A percentile compares a stretch with the other conserved stretches of the same genome.
Conservation (phyloP, 2,113 vertebrate genomes). For the Macaca fascicularis region DNA sequence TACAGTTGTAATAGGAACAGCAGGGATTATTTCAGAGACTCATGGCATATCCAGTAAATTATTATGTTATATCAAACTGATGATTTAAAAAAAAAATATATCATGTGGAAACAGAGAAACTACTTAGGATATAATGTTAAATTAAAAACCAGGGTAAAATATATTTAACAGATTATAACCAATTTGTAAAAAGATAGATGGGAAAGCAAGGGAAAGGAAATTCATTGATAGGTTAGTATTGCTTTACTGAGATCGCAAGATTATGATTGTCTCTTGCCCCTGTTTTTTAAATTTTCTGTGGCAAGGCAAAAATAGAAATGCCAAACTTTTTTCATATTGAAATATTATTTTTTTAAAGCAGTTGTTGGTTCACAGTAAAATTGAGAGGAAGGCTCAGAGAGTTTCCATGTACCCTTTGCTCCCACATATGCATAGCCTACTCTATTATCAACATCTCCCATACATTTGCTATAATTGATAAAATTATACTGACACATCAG, state of each 20-base stretch:
- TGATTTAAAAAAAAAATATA: neutral
- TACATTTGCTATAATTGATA: neutral
- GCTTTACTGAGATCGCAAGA: neutral
- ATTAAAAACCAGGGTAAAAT: slow-evolving; percentile 29
- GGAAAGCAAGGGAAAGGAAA: neutral
- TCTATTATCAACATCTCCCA: neutral
- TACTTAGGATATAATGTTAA: neutral
- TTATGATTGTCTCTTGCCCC: neutral
- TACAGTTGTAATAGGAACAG: neutral
- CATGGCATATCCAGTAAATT: neutral
- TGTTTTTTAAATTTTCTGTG: neutral
- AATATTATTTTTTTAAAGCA: neutral
- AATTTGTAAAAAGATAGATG: neutral
- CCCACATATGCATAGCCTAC: neutral
- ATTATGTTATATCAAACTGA: neutral
- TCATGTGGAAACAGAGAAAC: neutral
- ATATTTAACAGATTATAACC: neutral
- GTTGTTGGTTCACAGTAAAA: neutral
- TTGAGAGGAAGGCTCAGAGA: too few species aligned
- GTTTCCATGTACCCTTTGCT: neutral
- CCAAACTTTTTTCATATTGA: neutral
- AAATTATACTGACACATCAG: neutral
- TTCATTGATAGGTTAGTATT: neutral
- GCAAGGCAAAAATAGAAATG: neutral
- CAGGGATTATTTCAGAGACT: neutral